These are phyloP conservation scores for Drosophila bipectinata DNA, from an alignment of 1,140 invertebrate species.

Conservation along the genomic window DNA sequence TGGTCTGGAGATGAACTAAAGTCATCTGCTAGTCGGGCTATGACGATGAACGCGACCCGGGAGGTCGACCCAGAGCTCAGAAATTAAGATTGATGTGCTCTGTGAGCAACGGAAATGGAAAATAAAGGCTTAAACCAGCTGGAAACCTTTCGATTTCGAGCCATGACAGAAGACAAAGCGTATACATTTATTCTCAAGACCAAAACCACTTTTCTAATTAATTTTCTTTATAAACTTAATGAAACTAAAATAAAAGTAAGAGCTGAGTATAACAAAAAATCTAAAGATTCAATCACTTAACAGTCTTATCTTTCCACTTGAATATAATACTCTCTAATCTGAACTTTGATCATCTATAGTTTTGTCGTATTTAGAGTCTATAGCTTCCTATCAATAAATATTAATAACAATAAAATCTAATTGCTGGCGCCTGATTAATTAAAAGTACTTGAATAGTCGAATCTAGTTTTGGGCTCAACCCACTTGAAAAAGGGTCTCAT, in stretches of 20 bases:
- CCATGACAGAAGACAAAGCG: no score
- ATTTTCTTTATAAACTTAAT: no score
- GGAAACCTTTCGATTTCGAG: background rate
- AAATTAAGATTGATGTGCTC: constrained; percentile 25
- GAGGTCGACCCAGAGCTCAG: constrained; percentile 19
- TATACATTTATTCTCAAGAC: background rate
- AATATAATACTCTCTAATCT: background rate
- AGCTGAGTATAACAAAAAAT: background rate
- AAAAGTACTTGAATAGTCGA: background rate
- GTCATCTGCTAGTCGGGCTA: constrained; percentile 20
- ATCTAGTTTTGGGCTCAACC: no score
- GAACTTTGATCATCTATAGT: background rate
- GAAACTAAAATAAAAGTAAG: no score
- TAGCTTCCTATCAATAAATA: background rate
- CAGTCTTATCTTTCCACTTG: background rate
- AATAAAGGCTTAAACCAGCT: constrained; percentile 1
- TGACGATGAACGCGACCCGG: constrained; percentile 9
- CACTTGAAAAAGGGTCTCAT: no score
- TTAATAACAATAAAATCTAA: background rate
- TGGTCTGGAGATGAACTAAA: constrained; percentile 5
- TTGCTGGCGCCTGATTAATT: background rate
- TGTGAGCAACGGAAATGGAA: background rate
- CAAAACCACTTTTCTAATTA: no score
- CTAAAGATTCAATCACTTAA: no score
- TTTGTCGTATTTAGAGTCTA: no score